These are phyloP conservation scores for Zenarchopterus dispar DNA, from an alignment of 2,797 vertebrate species.

Conservation along the genomic window DNA sequence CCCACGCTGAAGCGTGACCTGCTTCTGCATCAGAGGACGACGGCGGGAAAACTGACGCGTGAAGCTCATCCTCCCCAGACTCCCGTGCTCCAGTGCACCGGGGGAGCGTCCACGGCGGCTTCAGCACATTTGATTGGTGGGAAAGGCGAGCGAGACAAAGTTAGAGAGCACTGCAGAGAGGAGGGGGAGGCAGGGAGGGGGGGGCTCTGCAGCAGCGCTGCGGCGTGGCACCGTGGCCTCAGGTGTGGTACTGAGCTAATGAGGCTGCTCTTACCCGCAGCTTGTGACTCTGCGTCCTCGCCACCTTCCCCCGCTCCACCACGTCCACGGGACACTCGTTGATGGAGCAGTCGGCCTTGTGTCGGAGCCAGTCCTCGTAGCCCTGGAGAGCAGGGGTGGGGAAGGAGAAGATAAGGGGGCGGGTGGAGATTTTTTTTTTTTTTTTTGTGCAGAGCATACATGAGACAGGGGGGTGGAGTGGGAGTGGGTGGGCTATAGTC, in stretches of 20 bases:
- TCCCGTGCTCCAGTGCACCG: constrained; percentile 9
- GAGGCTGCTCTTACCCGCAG: constrained; percentile 84
- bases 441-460: constrained; percentile 28
- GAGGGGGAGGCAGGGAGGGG: constrained; percentile 29
- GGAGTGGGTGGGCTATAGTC: constrained; percentile 55
- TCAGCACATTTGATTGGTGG: constrained; percentile 45
- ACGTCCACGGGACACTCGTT: constrained; percentile 95
- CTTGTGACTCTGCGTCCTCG: constrained; percentile 95
- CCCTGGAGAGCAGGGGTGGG: constrained; percentile 81
- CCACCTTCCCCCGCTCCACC: constrained; percentile 91
- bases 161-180: constrained; percentile 39
- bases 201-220: constrained; percentile 51
- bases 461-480: constrained; percentile 9
- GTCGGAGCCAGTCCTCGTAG: constrained; percentile 98
- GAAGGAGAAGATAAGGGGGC: constrained; percentile 1
- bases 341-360: constrained; percentile 96
- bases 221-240: constrained; percentile 59
- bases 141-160: constrained; percentile 33
- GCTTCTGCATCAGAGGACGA: constrained; percentile 49
- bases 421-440: constrained; percentile 50
- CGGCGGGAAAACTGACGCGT: constrained; percentile 41
- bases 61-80: constrained; percentile 32
- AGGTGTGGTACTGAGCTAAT: constrained; percentile 68
- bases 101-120: constrained; percentile 32
- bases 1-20: constrained; percentile 14